Evolutionary conservation across 2,797 vertebrate species (phyloP).

Genomic region (Heteromormyrus szaboi): DNA sequence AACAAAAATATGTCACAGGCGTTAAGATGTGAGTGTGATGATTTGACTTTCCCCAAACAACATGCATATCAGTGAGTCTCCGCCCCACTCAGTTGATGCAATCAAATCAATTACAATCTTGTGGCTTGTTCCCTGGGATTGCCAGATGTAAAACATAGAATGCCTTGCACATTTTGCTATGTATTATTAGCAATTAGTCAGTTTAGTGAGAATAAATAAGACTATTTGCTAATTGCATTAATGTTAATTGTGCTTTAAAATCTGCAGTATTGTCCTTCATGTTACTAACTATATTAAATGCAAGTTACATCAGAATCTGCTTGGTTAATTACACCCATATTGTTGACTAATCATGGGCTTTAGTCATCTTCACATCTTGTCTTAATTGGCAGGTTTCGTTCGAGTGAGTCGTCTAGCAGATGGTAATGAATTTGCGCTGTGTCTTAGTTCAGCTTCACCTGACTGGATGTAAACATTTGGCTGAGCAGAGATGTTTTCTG

Average conservation of each 20-base stretch:
- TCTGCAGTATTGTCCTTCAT: not conserved
- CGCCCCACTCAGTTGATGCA: not conserved
- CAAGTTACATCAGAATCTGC: not conserved
- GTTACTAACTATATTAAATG: not conserved
- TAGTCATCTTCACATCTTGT: not conserved
- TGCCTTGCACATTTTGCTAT: not conserved
- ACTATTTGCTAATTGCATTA: not conserved
- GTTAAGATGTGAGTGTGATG: not conserved
- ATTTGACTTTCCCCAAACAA: not conserved
- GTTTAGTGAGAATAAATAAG: not conserved
- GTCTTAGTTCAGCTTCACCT: not conserved
- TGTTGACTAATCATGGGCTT: not conserved
- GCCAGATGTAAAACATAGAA: not conserved
- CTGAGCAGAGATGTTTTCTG: not conserved
- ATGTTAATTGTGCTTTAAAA: not conserved
- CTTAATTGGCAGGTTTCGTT: not conserved
- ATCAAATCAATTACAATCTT: not conserved
- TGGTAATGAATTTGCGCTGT: not conserved
- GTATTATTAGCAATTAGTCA: not conserved
- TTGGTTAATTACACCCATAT: constrained; percentile 6
- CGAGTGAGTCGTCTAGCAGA: not conserved
- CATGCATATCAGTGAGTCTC: not conserved
- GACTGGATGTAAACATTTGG: not conserved
- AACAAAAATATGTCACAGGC: not conserved
- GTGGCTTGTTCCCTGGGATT: not conserved